Percentiles rank a stretch among this genome's conserved stretches.
phyloP scores from a whole-genome alignment of 2,888 invertebrate genomes.

The Monoplex corrugatus region DNA sequence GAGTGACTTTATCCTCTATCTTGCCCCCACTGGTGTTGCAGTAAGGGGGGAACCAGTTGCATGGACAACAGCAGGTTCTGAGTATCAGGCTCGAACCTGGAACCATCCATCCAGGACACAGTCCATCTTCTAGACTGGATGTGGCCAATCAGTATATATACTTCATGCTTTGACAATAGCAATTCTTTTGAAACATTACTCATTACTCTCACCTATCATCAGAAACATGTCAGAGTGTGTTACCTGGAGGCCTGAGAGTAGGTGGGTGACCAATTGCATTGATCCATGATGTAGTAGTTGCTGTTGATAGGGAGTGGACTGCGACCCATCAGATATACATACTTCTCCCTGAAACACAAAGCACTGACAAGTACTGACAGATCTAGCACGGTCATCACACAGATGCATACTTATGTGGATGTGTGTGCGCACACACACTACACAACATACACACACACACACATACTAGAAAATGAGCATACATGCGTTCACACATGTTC shows the following conservation, averaged over 20 bases:
- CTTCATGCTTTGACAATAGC: too few relatives aligned
- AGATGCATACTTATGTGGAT: not conserved
- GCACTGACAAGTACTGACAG: not conserved
- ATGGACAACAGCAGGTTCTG: too few relatives aligned
- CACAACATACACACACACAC: not conserved
- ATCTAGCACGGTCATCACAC: not conserved
- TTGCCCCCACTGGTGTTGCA: too few relatives aligned
- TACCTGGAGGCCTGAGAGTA: conserved; percentile 78
- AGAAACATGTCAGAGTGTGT: too few relatives aligned
- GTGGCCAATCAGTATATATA: too few relatives aligned
- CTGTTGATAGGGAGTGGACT: conserved; percentile 82
- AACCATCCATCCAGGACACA: too few relatives aligned
- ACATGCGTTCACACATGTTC: too few relatives aligned
- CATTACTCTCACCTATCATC: not conserved
- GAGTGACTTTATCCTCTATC: too few relatives aligned
- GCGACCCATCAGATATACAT: conserved; percentile 83
- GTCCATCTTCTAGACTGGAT: too few relatives aligned
- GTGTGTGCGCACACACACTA: not conserved
- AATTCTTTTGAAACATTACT: not conserved
- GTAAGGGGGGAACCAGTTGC: too few relatives aligned
- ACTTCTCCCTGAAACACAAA: conserved; percentile 82
- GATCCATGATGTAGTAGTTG: conserved; percentile 83
- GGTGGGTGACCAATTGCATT: conserved; percentile 82
- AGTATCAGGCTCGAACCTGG: too few relatives aligned
- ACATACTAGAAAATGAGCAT: conserved; percentile 4